Conservation (phyloP, 23 tunicate genomes). For the Trididemnum miniatum region DNA sequence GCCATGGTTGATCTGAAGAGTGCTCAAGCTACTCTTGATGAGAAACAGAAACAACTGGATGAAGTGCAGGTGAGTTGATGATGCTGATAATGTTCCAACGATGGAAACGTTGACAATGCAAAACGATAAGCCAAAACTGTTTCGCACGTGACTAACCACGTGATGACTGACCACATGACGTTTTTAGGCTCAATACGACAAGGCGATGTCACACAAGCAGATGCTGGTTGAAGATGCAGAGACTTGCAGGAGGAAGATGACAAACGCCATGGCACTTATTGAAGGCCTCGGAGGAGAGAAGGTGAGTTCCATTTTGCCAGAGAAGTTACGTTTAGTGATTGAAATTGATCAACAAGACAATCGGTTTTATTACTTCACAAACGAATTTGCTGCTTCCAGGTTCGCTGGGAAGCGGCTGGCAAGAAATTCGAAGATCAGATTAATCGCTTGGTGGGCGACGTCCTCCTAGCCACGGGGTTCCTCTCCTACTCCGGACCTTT, state of each 20-base stretch:
- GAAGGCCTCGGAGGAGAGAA: constrained; percentile 89
- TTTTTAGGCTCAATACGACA: constrained; percentile 76
- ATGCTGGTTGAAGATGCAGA: constrained; percentile 77
- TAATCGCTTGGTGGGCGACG: constrained; percentile 72
- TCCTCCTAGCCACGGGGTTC: constrained; percentile 80
- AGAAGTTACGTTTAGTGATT: no score
- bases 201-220: constrained; percentile 83
- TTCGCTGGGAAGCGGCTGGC: constrained; percentile 77
- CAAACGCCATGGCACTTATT: constrained; percentile 80
- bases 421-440: constrained; percentile 67
- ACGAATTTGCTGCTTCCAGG: no score
- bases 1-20: constrained; percentile 62
- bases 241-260: constrained; percentile 76
- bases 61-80: constrained; percentile 66
- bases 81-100: no score
- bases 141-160: no score
- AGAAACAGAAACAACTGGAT: constrained; percentile 75
- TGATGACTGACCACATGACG: no score
- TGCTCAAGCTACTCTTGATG: constrained; percentile 75
- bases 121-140: no score
- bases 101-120: no score
- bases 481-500: constrained; percentile 89
- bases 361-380: no score
- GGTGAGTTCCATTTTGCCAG: constrained; percentile 27
- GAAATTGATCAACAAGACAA: no score